Conservation (phyloP, 2,797 vertebrate species). For the Chrysocyon brachyurus region DNA sequence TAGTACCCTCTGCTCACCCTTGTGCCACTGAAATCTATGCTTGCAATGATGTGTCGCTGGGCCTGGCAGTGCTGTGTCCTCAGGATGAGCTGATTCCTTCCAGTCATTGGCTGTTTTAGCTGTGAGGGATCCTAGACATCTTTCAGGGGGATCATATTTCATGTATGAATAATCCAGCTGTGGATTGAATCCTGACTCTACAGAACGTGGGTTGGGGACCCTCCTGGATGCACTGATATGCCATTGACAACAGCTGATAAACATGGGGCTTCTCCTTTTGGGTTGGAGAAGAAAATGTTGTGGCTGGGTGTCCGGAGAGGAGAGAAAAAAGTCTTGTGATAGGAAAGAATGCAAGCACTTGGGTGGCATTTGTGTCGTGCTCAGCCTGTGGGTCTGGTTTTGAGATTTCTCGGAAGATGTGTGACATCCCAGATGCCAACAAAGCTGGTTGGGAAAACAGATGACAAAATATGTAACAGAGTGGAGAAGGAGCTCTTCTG, state of each 20-base stretch:
- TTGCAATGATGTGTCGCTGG: accelerated
- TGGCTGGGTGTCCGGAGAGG: not conserved
- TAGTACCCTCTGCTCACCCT: not conserved
- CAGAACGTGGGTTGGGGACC: not conserved
- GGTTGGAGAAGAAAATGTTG: not conserved
- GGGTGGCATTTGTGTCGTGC: not conserved
- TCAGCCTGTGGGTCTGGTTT: not conserved
- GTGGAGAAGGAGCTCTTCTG: not conserved
- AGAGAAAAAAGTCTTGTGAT: not conserved
- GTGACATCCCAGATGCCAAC: not conserved
- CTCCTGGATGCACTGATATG: not conserved
- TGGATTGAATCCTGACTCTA: not conserved
- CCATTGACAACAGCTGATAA: not conserved
- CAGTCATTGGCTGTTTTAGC: not conserved
- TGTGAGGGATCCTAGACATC: not conserved
- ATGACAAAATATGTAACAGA: not conserved
- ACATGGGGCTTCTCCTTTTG: not conserved
- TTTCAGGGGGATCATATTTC: not conserved
- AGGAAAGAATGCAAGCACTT: not conserved
- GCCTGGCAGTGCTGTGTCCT: not conserved
- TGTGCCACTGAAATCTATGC: too few relatives aligned
- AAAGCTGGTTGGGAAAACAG: not conserved
- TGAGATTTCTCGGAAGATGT: not conserved
- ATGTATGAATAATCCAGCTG: too few relatives aligned
- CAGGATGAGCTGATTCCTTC: not conserved